Percentiles rank a stretch among this genome's conserved stretches.
These are phyloP conservation scores for Nebria salina DNA, from an alignment of 2,888 invertebrate genomes.

Conservation along the genomic window DNA sequence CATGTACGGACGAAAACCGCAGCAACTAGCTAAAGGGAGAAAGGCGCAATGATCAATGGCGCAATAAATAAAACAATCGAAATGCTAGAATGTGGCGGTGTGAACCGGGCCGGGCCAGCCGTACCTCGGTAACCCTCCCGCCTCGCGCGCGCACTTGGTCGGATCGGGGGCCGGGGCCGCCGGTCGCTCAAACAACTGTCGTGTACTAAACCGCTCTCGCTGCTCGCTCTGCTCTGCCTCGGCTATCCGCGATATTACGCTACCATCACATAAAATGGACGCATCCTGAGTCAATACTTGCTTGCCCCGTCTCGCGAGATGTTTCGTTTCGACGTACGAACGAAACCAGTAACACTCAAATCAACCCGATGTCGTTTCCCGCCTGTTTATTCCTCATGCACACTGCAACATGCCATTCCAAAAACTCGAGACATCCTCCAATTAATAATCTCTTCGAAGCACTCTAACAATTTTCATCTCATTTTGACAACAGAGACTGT, in stretches of 20 bases:
- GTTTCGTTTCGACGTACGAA: not conserved
- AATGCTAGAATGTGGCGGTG: constrained; percentile 56
- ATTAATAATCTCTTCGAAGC: not conserved
- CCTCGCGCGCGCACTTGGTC: constrained; percentile 16
- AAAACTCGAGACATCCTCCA: not conserved
- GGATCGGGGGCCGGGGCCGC: constrained; percentile 48
- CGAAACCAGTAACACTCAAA: not conserved
- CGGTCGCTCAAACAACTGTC: constrained; percentile 61
- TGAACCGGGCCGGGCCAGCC: constrained; percentile 56
- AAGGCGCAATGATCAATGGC: constrained; percentile 33
- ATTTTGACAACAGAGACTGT: not conserved
- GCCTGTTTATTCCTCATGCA: not conserved
- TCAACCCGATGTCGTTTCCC: not conserved
- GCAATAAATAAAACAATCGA: constrained; percentile 45
- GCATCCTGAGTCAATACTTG: constrained; percentile 59
- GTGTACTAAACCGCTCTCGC: constrained; percentile 58
- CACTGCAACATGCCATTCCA: not conserved
- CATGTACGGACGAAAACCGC: not conserved
- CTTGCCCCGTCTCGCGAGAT: constrained; percentile 8
- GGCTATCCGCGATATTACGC: constrained; percentile 60
- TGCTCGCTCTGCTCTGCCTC: constrained; percentile 49
- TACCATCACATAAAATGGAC: constrained; percentile 60
- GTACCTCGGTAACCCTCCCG: constrained; percentile 46
- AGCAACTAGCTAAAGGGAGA: constrained; percentile 12
- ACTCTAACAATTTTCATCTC: not conserved